A percentile compares a stretch with the other conserved stretches of the same genome.
Conservation (phyloP, 1,140 invertebrate species). For the Hycleus cichorii region DNA sequence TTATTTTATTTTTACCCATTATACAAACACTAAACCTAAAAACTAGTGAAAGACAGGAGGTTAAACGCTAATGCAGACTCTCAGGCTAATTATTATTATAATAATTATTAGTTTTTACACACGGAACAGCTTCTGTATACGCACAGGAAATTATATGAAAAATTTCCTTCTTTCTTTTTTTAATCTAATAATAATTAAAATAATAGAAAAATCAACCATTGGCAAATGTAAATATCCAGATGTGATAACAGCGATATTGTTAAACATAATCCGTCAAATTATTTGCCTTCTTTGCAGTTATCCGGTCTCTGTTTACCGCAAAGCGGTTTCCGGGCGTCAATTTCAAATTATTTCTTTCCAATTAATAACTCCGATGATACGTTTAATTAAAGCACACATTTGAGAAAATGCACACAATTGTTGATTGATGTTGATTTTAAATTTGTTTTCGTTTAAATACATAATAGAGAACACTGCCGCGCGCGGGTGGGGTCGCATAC, state of each 20-base stretch:
- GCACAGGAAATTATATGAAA: slow-evolving; percentile 13
- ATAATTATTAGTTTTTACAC: slow-evolving; percentile 6
- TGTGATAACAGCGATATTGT: slow-evolving; percentile 16
- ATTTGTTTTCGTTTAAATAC: too few species aligned
- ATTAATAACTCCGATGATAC: too few species aligned
- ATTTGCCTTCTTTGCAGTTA: too few species aligned
- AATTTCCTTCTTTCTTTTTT: background rate
- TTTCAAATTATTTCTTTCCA: too few species aligned
- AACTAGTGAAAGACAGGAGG: slow-evolving; percentile 32
- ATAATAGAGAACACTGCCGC: too few species aligned
- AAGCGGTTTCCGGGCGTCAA: too few species aligned
- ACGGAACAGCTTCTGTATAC: slow-evolving; percentile 8
- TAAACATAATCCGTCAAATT: background rate
- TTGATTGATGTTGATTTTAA: too few species aligned
- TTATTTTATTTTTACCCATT: slow-evolving; percentile 6
- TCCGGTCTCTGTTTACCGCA: too few species aligned
- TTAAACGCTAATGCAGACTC: slow-evolving; percentile 3
- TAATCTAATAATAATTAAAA: slow-evolving; percentile 11
- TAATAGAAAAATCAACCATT: background rate
- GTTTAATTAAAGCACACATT: too few species aligned
- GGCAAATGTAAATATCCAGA: slow-evolving; percentile 9
- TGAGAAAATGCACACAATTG: too few species aligned
- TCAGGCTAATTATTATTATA: too few species aligned
- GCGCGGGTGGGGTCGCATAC: slow-evolving; percentile 8
- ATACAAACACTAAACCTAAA: slow-evolving; percentile 27